Evolutionary conservation across 2,888 invertebrate species (phyloP).

Genomic region (Eustalomyia histrio): DNA sequence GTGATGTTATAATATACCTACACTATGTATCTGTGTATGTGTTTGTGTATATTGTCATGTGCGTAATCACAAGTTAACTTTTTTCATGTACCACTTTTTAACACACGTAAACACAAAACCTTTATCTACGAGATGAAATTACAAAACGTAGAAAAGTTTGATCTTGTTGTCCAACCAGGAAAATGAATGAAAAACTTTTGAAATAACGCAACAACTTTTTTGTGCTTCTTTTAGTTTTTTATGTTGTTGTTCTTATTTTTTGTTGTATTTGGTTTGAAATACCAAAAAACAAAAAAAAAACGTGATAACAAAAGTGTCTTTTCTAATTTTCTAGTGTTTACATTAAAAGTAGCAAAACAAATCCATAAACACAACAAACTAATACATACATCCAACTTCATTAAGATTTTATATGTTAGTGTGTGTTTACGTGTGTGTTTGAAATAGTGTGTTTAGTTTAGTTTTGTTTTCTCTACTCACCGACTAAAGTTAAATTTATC

Average conservation of each 20-base stretch:
- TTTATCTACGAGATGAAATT: conserved; percentile 9
- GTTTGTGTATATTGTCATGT: conserved; percentile 29
- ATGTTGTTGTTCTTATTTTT: conserved; percentile 25
- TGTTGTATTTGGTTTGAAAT: conserved; percentile 16
- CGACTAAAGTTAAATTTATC: conserved; percentile 92
- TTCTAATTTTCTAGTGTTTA: conserved; percentile 33
- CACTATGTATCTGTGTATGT: neutral
- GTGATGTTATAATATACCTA: neutral
- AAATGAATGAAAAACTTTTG: conserved; percentile 36
- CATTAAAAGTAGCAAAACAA: neutral
- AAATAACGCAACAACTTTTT: conserved; percentile 40
- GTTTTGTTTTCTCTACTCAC: conserved; percentile 82
- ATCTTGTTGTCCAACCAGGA: conserved; percentile 45
- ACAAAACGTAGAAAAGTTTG: conserved; percentile 43
- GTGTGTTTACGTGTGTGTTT: neutral
- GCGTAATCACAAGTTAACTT: conserved; percentile 50
- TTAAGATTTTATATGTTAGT: neutral
- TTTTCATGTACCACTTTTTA: conserved; percentile 57
- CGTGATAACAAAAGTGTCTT: conserved; percentile 53
- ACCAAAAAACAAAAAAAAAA: too few species aligned
- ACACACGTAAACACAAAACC: conserved; percentile 31
- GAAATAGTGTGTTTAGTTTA: conserved; percentile 1
- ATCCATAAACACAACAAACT: neutral
- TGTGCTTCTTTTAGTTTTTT: conserved; percentile 14
- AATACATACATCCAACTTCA: neutral